Conservation (phyloP, 2,113 vertebrate species). For the Takifugu flavidus region DNA sequence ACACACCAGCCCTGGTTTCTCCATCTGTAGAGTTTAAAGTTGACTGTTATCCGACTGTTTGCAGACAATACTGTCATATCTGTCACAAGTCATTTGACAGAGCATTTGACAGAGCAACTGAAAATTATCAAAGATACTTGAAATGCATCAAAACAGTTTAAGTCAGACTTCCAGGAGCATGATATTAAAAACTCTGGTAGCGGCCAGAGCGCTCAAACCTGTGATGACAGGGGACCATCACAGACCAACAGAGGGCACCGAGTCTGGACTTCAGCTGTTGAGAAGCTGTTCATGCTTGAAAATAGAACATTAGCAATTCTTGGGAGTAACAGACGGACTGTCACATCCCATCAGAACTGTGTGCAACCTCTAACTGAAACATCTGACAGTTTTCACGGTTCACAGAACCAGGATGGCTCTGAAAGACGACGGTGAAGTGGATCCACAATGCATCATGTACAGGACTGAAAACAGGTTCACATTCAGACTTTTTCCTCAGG, state of each 20-base stretch:
- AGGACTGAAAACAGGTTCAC: too few species aligned
- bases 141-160: conserved; percentile 1
- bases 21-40: background rate
- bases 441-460: too few species aligned
- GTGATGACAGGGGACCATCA: conserved; percentile 38
- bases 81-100: conserved; percentile 27
- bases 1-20: conserved; percentile 23
- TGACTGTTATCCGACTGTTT: conserved; percentile 3
- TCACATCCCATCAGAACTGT: conserved; percentile 26
- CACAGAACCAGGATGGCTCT: background rate
- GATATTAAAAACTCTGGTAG: too few species aligned
- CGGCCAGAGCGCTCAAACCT: background rate
- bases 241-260: conserved; percentile 5
- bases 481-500: too few species aligned
- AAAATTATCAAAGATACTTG: background rate
- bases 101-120: background rate
- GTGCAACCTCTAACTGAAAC: conserved; percentile 11
- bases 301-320: background rate
- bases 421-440: too few species aligned
- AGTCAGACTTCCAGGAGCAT: conserved; percentile 8
- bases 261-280: background rate
- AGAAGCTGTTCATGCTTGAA: conserved; percentile 31
- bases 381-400: conserved; percentile 18
- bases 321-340: conserved; percentile 29
- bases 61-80: conserved; percentile 29